Evolutionary conservation across 2,888 invertebrate genomes (phyloP).

Genomic region (Drosophila mercatorum): DNA sequence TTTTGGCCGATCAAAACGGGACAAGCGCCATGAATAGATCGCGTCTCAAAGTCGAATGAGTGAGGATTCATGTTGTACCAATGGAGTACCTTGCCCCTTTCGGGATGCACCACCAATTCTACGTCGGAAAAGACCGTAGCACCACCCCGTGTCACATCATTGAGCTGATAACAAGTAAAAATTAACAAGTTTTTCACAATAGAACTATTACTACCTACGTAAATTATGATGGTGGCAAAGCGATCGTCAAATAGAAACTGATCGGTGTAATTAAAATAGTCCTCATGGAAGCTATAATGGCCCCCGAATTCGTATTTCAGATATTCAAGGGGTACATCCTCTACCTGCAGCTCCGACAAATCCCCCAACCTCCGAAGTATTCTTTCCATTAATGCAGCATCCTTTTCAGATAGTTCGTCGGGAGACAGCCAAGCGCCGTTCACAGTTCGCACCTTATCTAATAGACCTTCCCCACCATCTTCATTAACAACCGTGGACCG

Average conservation of each 20-base stretch:
- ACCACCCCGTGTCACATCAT: slow-evolving; percentile 30
- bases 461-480: fast-evolving
- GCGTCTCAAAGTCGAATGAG: slow-evolving; percentile 9
- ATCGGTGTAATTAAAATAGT: slow-evolving; percentile 16
- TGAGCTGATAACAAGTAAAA: slow-evolving; percentile 19
- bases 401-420: fast-evolving
- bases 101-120: slow-evolving; percentile 23
- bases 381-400: neutral
- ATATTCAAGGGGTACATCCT: neutral
- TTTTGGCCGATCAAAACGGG: slow-evolving; percentile 33
- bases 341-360: slow-evolving; percentile 25
- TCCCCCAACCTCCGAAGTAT: slow-evolving; percentile 19
- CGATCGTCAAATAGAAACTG: slow-evolving; percentile 15
- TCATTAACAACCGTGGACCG: fast-evolving
- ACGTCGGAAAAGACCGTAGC: slow-evolving; percentile 12
- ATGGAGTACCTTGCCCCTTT: slow-evolving; percentile 24
- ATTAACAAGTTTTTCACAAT: too few species aligned
- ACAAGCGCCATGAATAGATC: slow-evolving; percentile 14
- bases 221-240: slow-evolving; percentile 47
- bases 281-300: slow-evolving; percentile 32
- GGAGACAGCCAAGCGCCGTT: neutral
- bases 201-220: slow-evolving; percentile 35
- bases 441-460: slow-evolving; percentile 1
- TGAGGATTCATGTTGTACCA: slow-evolving; percentile 20
- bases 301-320: slow-evolving; percentile 52